A percentile compares a stretch with the other conserved stretches of the same genome.
Conservation (phyloP, 2,113 vertebrate genomes). For the Albula goreensis region DNA sequence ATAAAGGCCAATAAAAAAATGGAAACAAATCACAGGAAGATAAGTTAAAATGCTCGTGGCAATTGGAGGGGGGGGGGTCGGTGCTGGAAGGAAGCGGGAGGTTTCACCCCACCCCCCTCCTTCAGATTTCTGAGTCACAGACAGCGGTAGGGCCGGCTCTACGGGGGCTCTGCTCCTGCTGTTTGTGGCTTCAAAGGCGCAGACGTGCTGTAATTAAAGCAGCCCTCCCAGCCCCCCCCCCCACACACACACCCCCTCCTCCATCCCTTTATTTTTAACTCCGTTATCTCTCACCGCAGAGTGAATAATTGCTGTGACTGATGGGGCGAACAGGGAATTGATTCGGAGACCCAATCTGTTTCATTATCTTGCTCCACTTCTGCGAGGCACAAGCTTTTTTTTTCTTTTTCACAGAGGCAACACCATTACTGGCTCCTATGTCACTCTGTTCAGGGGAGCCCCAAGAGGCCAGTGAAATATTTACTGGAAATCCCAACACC, state of each 20-base stretch:
- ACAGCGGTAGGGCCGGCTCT: not conserved
- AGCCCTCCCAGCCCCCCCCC: not conserved
- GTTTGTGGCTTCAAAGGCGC: not conserved
- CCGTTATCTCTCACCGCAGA: not conserved
- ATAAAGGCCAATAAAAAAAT: too few species aligned
- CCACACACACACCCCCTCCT: too few species aligned
- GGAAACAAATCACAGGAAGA: too few species aligned
- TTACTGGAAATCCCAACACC: not conserved
- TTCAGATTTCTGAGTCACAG: not conserved
- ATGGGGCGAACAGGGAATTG: constrained; percentile 6
- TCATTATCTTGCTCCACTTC: constrained; percentile 11
- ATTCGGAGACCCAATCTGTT: constrained; percentile 5
- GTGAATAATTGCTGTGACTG: constrained; percentile 11
- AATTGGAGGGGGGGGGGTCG: too few species aligned
- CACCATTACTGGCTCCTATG: not conserved
- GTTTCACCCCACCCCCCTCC: not conserved
- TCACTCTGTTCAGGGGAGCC: not conserved
- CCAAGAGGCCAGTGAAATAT: not conserved
- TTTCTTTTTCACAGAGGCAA: not conserved
- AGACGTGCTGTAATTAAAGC: not conserved
- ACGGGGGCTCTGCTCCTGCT: not conserved
- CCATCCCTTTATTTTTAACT: constrained; percentile 5
- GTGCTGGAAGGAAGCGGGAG: too few species aligned
- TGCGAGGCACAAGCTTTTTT: not conserved
- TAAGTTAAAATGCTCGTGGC: too few species aligned